Percentiles rank a stretch among this genome's conserved stretches.
These are phyloP conservation scores for Dynastes grantii DNA, from an alignment of 2,888 invertebrate species.

Conservation along the genomic window DNA sequence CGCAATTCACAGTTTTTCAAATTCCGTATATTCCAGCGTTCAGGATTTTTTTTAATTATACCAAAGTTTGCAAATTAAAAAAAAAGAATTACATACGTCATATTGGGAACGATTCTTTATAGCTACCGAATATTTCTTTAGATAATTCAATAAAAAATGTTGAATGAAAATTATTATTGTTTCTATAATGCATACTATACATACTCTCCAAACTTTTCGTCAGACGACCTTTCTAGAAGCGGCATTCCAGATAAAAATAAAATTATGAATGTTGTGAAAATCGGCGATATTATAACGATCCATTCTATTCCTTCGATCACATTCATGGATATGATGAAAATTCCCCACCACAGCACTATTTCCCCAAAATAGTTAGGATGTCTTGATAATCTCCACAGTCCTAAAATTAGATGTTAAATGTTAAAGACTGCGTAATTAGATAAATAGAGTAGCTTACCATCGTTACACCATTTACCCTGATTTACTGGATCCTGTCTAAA, in stretches of 20 bases:
- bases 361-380: slow-evolving; percentile 98
- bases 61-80: no score
- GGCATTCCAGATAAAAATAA: slow-evolving; percentile 94
- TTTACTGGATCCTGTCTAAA: slow-evolving; percentile 92
- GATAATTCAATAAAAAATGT: no score
- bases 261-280: slow-evolving; percentile 90
- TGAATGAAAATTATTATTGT: neutral
- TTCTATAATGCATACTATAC: slow-evolving; percentile 61
- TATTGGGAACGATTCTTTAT: no score
- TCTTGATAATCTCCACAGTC: slow-evolving; percentile 86
- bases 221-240: slow-evolving; percentile 87
- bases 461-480: slow-evolving; percentile 94
- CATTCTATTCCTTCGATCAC: slow-evolving; percentile 90
- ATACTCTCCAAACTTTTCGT: slow-evolving; percentile 91
- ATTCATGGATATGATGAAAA: slow-evolving; percentile 90
- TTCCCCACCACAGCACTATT: slow-evolving; percentile 94
- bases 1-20: no score
- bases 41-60: no score
- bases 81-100: no score
- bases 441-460: slow-evolving; percentile 73
- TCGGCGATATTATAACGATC: slow-evolving; percentile 88
- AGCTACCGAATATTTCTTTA: no score
- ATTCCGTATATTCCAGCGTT: no score
- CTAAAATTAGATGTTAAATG: slow-evolving; percentile 56
- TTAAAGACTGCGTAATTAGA: neutral